Conservation (phyloP, 2,113 vertebrate species). For the Tretioscincus oriximinensis region DNA sequence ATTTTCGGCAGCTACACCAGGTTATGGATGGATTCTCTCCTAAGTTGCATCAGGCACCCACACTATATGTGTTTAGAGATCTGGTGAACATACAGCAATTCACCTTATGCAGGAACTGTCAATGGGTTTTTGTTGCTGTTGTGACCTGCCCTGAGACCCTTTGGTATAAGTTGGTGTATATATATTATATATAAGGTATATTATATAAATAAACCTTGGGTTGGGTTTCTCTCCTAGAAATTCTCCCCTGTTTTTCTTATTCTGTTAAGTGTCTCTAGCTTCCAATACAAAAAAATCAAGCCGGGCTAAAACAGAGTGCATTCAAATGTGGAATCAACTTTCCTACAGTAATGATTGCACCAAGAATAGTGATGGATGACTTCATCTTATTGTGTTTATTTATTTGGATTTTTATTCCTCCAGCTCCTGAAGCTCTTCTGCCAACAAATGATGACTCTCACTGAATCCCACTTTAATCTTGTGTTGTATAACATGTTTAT, state of each 20-base stretch:
- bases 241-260: not conserved
- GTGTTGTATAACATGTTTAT: not conserved
- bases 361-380: not conserved
- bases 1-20: no score
- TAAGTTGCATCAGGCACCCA: no score
- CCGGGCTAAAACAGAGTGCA: not conserved
- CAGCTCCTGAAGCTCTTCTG: not conserved
- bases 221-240: not conserved
- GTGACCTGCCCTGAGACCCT: no score
- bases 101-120: no score
- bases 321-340: not conserved
- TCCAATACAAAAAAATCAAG: not conserved
- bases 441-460: not conserved
- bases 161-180: no score
- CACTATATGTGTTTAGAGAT: no score
- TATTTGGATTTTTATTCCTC: constrained; percentile 1
- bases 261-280: not conserved
- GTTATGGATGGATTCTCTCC: no score
- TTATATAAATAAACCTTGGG: no score
- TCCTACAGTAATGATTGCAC: not conserved
- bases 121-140: no score
- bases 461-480: not conserved
- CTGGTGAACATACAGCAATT: no score
- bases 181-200: no score
- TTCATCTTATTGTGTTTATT: not conserved